A percentile compares a stretch with the other conserved stretches of the same genome.
Evolutionary conservation across 2,888 invertebrate species (phyloP).

Genomic region (Chromoteleia sp.): DNA sequence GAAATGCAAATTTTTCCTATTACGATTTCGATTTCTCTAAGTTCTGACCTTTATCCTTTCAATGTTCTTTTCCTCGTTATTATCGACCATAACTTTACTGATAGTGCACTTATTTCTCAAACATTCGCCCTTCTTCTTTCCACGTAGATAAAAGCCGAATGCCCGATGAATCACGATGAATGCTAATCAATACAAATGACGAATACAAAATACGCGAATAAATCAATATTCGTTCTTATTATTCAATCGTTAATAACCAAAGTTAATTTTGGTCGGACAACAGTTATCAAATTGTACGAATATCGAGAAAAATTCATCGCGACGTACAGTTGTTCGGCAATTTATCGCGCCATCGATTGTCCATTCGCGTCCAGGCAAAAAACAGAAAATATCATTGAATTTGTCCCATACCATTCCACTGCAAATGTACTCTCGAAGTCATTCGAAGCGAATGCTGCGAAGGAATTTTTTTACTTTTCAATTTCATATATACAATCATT

Average conservation of each 20-base stretch:
- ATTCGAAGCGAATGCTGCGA: neutral
- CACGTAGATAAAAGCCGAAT: too few species aligned
- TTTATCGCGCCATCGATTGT: constrained; percentile 4
- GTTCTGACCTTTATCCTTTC: neutral
- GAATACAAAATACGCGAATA: too few species aligned
- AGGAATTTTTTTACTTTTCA: neutral
- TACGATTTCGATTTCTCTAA: neutral
- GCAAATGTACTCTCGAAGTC: neutral
- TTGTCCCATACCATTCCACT: neutral
- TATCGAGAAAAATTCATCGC: neutral
- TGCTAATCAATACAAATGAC: too few species aligned
- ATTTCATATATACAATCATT: neutral
- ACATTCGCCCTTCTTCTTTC: neutral
- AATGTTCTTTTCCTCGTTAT: neutral
- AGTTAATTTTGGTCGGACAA: too few species aligned
- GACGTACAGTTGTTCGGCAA: neutral
- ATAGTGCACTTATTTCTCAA: neutral
- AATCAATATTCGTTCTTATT: too few species aligned
- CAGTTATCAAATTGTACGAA: neutral
- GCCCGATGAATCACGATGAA: too few species aligned
- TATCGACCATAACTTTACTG: neutral
- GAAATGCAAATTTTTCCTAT: neutral
- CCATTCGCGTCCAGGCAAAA: neutral
- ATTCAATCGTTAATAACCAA: too few species aligned
- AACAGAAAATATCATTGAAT: neutral